Evolutionary conservation across 64 coral and sea anemone species (phyloP), one percentile per base, ranked within the genome.

Genomic region (Actinia equina): DNA sequence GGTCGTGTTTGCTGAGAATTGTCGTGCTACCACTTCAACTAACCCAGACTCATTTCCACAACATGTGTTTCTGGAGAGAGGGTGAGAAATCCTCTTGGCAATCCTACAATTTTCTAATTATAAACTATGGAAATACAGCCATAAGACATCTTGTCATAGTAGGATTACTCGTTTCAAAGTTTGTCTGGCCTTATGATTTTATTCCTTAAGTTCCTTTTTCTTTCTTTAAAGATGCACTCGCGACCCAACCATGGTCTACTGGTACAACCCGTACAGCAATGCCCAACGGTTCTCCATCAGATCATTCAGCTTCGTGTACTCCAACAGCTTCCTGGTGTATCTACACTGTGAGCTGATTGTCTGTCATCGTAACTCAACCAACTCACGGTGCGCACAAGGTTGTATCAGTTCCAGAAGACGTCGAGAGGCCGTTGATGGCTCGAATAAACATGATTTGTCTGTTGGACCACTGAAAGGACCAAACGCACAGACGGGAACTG

Each of bases 1-100:
- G 71, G 83, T 91, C 56, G 82, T 85, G 69, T 88, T 91, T 88
- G 93, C 86, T 67, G 86, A 95, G 62, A 91, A 89, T 42, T 95
- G 93, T 65, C 70, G 82, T 23, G 89, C 93, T 14, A 95, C 93
- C 18, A 13, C 87, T 9, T 85, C 89, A 18, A 19, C 42, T n/a
- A 78, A 95, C 45, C 89, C 89, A 30, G 82, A 95, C 59, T 76
- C 89, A 43, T 81, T 62, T 77, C 93, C 93, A 86, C 86, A 91
- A 17, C 84, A 95, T 77, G 57, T 85, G 52, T 91, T 95, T 70
- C 42, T 95, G 77, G 82, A 88, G 17, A 91, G 83, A 51, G 93
- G 93, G 93, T 95, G 85, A 95, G 74, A 67, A 64, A 37, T 78
- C 76, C 5, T 10, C 22, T 4, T 64, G 20, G 22, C 5, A 7